Evolutionary conservation across 2,888 invertebrate genomes (phyloP).

Genomic region (Spicauda simplicius): DNA sequence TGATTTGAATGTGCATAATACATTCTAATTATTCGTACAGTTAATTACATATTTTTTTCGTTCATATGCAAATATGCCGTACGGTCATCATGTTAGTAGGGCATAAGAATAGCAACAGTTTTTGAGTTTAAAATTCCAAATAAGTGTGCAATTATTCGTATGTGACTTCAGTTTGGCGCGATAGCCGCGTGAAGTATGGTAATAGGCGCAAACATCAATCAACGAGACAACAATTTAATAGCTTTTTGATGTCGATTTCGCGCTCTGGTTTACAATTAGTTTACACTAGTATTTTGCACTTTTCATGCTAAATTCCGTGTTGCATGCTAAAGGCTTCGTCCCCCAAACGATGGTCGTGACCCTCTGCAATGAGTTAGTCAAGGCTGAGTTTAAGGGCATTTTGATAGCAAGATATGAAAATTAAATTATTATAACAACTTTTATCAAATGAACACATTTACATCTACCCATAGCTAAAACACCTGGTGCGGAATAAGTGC

Average conservation of each 20-base stretch:
- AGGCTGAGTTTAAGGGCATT: not conserved
- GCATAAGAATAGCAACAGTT: not conserved
- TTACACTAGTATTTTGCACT: not conserved
- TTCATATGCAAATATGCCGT: too few species aligned
- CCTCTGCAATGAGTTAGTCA: not conserved
- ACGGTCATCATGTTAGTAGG: too few species aligned
- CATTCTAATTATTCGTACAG: too few species aligned
- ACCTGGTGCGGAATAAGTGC: too few species aligned
- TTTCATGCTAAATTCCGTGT: not conserved
- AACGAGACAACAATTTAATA: conserved; percentile 5
- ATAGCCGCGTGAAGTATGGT: conserved; percentile 1
- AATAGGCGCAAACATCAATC: conserved; percentile 1
- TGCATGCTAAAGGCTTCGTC: not conserved
- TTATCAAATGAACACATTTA: too few species aligned
- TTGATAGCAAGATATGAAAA: not conserved
- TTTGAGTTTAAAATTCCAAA: not conserved
- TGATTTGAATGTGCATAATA: too few species aligned
- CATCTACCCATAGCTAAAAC: too few species aligned
- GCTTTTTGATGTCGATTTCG: conserved; percentile 12
- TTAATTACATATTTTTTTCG: too few species aligned
- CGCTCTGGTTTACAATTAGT: conserved; percentile 1
- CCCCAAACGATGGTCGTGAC: not conserved
- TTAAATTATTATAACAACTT: too few species aligned
- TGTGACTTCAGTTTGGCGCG: not conserved
- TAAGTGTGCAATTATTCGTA: conserved; percentile 2